A percentile compares a stretch with the other conserved stretches of the same genome.
These are phyloP conservation scores for Lithodes maja DNA, from an alignment of 2,888 invertebrate species.

Conservation along the genomic window DNA sequence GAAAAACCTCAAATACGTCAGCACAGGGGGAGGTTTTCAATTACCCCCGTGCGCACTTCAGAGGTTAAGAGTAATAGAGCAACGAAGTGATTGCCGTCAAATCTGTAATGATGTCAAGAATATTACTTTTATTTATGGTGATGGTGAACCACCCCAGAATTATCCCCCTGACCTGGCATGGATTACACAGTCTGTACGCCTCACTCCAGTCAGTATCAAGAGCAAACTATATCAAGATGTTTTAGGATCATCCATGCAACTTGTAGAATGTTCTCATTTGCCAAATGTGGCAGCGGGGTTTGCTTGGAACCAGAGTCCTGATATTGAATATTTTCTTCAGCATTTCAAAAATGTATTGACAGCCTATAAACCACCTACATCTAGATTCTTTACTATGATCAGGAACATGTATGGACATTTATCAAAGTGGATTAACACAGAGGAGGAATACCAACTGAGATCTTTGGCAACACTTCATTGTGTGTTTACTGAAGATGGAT, in stretches of 20 bases:
- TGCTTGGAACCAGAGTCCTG: neutral
- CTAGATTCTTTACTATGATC: neutral
- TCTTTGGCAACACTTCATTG: neutral
- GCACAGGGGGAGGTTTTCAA: too few relatives aligned
- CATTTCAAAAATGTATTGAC: slow-evolving; percentile 10
- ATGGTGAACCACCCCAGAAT: neutral
- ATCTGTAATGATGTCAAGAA: slow-evolving; percentile 24
- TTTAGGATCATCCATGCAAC: neutral
- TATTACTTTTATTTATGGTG: slow-evolving; percentile 32
- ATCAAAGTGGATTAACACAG: neutral
- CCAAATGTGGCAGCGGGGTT: slow-evolving; percentile 4
- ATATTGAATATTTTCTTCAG: neutral
- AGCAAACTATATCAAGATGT: slow-evolving; percentile 1
- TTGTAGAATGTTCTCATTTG: neutral
- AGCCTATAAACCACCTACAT: neutral
- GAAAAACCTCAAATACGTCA: too few relatives aligned
- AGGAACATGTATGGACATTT: slow-evolving; percentile 15
- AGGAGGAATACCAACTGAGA: neutral
- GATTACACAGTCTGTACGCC: neutral
- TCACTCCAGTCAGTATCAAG: neutral
- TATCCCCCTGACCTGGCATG: slow-evolving; percentile 16
- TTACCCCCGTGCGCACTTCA: too few relatives aligned
- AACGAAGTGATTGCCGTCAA: neutral
- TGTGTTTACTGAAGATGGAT: slow-evolving; percentile 29
- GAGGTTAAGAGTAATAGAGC: slow-evolving; percentile 19